A percentile compares a stretch with the other conserved stretches of the same genome.
Evolutionary conservation across 2,797 vertebrate species (phyloP).

Genomic region (Chanos chanos): DNA sequence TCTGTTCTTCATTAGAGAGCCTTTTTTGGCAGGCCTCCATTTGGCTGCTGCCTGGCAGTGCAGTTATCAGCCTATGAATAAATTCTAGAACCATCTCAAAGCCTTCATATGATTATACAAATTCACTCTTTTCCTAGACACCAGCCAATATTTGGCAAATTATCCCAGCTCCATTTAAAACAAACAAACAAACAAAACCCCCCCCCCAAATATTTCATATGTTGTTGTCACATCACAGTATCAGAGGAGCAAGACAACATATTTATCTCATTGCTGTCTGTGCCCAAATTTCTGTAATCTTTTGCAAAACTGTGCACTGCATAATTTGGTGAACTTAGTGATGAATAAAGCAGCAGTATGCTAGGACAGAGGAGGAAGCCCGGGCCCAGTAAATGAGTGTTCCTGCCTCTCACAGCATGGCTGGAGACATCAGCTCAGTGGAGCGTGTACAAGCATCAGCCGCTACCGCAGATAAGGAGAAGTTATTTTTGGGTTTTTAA

Average conservation of each 20-base stretch:
- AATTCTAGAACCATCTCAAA: slow-evolving; percentile 27
- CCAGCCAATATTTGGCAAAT: slow-evolving; percentile 26
- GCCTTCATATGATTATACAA: slow-evolving; percentile 27
- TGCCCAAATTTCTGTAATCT: too few species aligned
- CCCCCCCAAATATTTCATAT: too few species aligned
- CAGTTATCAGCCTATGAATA: slow-evolving; percentile 20
- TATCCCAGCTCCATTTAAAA: slow-evolving; percentile 15
- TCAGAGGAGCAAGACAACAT: too few species aligned
- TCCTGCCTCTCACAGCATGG: slow-evolving; percentile 52
- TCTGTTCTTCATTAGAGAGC: slow-evolving; percentile 8
- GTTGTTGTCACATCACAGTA: too few species aligned
- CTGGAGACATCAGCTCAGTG: slow-evolving; percentile 55
- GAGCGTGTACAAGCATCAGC: slow-evolving; percentile 55
- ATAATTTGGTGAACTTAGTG: slow-evolving; percentile 23
- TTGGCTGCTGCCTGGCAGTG: slow-evolving; percentile 29
- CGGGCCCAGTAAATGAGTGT: slow-evolving; percentile 41
- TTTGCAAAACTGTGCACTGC: neutral
- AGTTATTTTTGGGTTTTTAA: slow-evolving; percentile 70
- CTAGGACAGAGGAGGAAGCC: slow-evolving; percentile 2
- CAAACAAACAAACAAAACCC: neutral
- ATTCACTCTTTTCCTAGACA: slow-evolving; percentile 22
- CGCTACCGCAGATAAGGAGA: slow-evolving; percentile 43
- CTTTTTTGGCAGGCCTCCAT: slow-evolving; percentile 39
- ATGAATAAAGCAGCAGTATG: slow-evolving; percentile 36
- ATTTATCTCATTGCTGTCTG: too few species aligned